These are phyloP conservation scores for Tupiocoris notatus DNA, from an alignment of 2,888 invertebrate genomes.

Conservation along the genomic window DNA sequence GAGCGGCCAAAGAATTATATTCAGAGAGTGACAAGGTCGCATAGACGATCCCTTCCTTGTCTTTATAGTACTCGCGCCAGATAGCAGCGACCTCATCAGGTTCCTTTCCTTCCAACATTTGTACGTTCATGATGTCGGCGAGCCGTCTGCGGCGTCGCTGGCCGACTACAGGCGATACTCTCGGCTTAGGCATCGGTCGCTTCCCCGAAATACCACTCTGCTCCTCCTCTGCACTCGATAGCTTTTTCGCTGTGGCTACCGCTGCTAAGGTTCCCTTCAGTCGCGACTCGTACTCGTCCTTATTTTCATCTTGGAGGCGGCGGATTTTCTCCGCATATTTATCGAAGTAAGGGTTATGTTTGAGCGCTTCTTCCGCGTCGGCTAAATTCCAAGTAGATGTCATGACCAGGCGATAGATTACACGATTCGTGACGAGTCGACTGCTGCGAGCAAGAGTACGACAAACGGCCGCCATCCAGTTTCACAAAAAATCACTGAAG, in stretches of 20 bases:
- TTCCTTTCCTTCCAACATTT: conserved; percentile 69
- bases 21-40: conserved; percentile 66
- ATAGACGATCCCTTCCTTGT: conserved; percentile 73
- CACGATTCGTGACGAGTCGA: background rate
- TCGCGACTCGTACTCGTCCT: conserved; percentile 54
- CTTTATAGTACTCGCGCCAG: conserved; percentile 78
- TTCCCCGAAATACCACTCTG: background rate
- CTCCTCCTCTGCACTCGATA: background rate
- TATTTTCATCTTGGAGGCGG: conserved; percentile 44
- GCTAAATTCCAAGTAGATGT: conserved; percentile 52
- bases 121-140: conserved; percentile 72
- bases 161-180: background rate
- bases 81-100: conserved; percentile 70
- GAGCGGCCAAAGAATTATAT: conserved; percentile 61
- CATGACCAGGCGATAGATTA: conserved; percentile 38
- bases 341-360: conserved; percentile 71
- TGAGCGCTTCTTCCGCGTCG: conserved; percentile 56
- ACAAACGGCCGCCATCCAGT: background rate
- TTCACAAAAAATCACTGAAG: no score
- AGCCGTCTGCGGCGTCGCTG: conserved; percentile 53
- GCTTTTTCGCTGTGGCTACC: background rate
- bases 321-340: conserved; percentile 79
- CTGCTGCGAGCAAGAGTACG: background rate
- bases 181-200: background rate
- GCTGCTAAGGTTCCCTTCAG: conserved; percentile 52